Evolutionary conservation across 1,140 invertebrate genomes (phyloP).

Genomic region (Anoplolepis gracilipes): DNA sequence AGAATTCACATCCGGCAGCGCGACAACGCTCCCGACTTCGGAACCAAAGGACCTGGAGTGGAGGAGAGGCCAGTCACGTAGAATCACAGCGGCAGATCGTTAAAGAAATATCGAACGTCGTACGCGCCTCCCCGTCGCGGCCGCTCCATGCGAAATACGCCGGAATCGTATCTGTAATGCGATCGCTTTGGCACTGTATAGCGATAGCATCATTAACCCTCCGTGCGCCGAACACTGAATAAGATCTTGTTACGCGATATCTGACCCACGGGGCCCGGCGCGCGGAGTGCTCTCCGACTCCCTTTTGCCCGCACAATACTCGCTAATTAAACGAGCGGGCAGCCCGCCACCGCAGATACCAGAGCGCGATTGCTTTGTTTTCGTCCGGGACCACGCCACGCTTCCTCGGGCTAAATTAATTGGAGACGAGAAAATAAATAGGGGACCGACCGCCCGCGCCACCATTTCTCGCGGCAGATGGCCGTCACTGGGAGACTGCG

Average conservation of each 20-base stretch:
- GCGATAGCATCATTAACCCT: slow-evolving; percentile 86
- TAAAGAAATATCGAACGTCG: slow-evolving; percentile 80
- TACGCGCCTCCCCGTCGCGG: slow-evolving; percentile 69
- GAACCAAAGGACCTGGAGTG: slow-evolving; percentile 57
- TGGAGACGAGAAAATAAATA: slow-evolving; percentile 80
- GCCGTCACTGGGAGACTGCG: not conserved
- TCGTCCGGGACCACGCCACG: slow-evolving; percentile 81
- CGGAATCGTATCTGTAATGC: slow-evolving; percentile 83
- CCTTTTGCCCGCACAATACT: slow-evolving; percentile 81
- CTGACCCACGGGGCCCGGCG: slow-evolving; percentile 62
- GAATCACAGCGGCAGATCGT: slow-evolving; percentile 71
- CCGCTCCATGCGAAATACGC: slow-evolving; percentile 71
- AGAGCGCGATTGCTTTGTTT: slow-evolving; percentile 85
- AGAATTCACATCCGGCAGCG: slow-evolving; percentile 68
- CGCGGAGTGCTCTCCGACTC: slow-evolving; percentile 49
- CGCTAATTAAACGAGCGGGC: slow-evolving; percentile 84
- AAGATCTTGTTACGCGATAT: slow-evolving; percentile 85
- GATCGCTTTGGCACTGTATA: slow-evolving; percentile 85
- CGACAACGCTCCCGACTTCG: slow-evolving; percentile 62
- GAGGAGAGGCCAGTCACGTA: slow-evolving; percentile 57
- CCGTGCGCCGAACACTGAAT: slow-evolving; percentile 82
- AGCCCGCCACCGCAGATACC: slow-evolving; percentile 82
- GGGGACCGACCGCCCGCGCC: slow-evolving; percentile 68
- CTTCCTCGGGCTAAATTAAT: slow-evolving; percentile 83
- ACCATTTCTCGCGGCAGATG: slow-evolving; percentile 49